Evolutionary conservation across 2,888 invertebrate genomes (phyloP).

Genomic region (Papilio elwesi): DNA sequence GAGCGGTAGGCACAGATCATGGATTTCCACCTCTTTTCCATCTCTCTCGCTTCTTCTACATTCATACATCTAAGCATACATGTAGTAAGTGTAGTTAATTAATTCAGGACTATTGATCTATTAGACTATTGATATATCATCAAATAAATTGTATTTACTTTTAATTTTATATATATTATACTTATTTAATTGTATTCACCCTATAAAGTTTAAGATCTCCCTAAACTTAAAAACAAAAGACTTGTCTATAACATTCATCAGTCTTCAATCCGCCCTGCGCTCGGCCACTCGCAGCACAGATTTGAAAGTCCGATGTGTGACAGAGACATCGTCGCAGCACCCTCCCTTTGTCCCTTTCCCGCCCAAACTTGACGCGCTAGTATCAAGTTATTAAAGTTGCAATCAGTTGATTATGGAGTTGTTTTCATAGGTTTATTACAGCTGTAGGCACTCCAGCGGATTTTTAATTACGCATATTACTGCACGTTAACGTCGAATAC

Average conservation of each 20-base stretch:
- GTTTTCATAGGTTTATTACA: slow-evolving; percentile 71
- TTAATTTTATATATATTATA: background rate
- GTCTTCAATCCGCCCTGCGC: slow-evolving; percentile 70
- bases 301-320: slow-evolving; percentile 63
- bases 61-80: too few species aligned
- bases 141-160: background rate
- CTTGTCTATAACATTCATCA: slow-evolving; percentile 49
- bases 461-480: slow-evolving; percentile 64
- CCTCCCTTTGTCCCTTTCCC: slow-evolving; percentile 52
- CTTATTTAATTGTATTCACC: too few species aligned
- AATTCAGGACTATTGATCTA: too few species aligned
- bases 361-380: slow-evolving; percentile 55
- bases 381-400: slow-evolving; percentile 74
- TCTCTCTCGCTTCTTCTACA: too few species aligned
- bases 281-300: slow-evolving; percentile 68
- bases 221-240: slow-evolving; percentile 8
- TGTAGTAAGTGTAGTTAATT: too few species aligned
- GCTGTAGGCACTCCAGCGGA: slow-evolving; percentile 61
- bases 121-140: too few species aligned
- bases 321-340: slow-evolving; percentile 50
- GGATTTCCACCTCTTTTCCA: too few species aligned
- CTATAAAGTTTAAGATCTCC: too few species aligned
- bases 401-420: slow-evolving; percentile 78
- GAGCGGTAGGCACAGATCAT: too few species aligned
- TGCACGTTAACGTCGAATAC: slow-evolving; percentile 22